phyloP scores from a whole-genome alignment of 2,888 invertebrate species.

The Folsomia manolachei region DNA sequence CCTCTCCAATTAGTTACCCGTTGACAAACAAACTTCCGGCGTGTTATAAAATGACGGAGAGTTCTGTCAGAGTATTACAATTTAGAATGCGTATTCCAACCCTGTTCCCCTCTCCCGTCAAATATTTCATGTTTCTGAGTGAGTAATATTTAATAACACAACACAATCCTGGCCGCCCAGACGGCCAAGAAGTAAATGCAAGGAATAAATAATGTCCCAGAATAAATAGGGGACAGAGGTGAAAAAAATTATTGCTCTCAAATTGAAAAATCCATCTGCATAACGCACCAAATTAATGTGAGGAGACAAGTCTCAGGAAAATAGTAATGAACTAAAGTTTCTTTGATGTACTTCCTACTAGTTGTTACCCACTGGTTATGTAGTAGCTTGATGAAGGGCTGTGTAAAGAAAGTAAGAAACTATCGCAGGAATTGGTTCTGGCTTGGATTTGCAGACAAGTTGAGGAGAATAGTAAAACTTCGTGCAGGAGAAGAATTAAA shows the following conservation, averaged over 20 bases:
- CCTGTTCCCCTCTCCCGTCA: too few species aligned
- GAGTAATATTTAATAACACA: too few species aligned
- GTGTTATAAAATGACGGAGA: too few species aligned
- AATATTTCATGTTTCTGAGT: too few species aligned
- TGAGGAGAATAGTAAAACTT: too few species aligned
- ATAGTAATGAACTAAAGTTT: neutral
- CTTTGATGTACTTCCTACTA: neutral
- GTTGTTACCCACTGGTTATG: neutral
- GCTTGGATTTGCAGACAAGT: too few species aligned
- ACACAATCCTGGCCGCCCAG: too few species aligned
- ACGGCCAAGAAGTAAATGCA: too few species aligned
- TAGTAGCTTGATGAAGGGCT: neutral
- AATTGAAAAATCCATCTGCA: neutral
- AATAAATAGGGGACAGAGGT: too few species aligned
- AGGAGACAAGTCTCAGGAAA: neutral
- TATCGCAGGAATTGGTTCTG: too few species aligned
- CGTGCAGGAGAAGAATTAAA: constrained; percentile 12
- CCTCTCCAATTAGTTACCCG: neutral
- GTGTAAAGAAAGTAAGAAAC: neutral
- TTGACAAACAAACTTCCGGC: neutral
- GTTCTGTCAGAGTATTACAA: too few species aligned
- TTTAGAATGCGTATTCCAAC: neutral
- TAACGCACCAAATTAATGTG: neutral
- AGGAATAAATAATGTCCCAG: too few species aligned
- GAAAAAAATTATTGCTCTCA: neutral